phyloP scores from a whole-genome alignment of 2,113 vertebrate genomes.

The Pionites leucogaster region DNA sequence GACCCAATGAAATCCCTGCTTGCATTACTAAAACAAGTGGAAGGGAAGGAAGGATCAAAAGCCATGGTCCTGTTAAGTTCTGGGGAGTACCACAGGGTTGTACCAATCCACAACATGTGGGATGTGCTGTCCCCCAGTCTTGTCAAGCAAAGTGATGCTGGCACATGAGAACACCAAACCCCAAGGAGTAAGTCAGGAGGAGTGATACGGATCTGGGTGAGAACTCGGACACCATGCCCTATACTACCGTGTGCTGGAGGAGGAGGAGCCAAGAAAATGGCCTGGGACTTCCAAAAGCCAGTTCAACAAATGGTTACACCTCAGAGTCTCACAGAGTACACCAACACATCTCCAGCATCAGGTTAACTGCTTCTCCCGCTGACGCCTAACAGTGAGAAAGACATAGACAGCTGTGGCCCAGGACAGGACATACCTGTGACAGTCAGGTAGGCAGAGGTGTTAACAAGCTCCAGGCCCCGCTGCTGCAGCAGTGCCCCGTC shows the following conservation, averaged over 20 bases:
- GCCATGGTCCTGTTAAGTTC: background rate
- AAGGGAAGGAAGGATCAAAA: background rate
- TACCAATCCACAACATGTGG: background rate
- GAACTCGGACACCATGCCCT: background rate
- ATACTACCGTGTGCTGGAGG: background rate
- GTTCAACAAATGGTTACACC: background rate
- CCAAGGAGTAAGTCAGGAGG: background rate
- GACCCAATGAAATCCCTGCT: background rate
- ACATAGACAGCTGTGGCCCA: background rate
- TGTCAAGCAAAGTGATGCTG: background rate
- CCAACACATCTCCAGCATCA: background rate
- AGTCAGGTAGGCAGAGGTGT: conserved; percentile 92
- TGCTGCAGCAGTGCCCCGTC: conserved; percentile 87
- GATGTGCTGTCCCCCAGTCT: background rate
- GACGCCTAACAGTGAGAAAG: background rate
- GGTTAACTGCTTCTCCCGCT: background rate
- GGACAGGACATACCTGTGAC: conserved; percentile 81
- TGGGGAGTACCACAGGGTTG: background rate
- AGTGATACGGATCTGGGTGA: background rate
- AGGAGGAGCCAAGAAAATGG: background rate
- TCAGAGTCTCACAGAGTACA: background rate
- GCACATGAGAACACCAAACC: background rate
- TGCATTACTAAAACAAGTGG: background rate
- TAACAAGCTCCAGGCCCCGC: conserved; percentile 91
- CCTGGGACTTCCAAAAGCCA: background rate